Evolutionary conservation across 2,113 vertebrate genomes (phyloP), one percentile per base, ranked within the genome.

Genomic region (Rhodinocichla rosea): DNA sequence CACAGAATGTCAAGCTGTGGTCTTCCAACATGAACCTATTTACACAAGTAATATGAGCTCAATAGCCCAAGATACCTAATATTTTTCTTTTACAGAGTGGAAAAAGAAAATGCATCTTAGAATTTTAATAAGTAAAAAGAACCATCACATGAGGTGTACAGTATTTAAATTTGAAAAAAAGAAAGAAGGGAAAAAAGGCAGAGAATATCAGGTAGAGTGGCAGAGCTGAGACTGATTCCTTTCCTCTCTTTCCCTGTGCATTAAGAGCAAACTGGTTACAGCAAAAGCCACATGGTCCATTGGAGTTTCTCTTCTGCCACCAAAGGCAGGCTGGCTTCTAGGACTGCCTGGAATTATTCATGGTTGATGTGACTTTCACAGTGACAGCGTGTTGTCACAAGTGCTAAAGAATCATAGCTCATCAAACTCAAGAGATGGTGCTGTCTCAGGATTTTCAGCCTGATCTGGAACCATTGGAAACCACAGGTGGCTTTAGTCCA

Each of bases 81-180:
- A 44, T 87, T 80, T 93, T 85, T 53, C 47, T 47, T 78, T 94
- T 84, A 65, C 30, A 75, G 57, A 92, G 78, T 55, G 82, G 28
- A 37, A 39, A 40, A 89, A 76, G 62, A 63, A 79, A 67, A 37
- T 64, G n/a, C 6, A 2, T 40, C 13, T 35, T n/a, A 22, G 69
- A 81, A 81, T 70, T 78, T 79, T 53, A 93, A 12, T 84, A 80
- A 84, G 52, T 87, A 70, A 60, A 96, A 95, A 77, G 62, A 63
- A 68, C 20, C 70, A 44, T 90, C 17, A 15, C 35, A 49, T 37
- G n/a, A 83, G 20, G 8, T 75, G 52, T 71, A 53, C 11, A 24
- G 23, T 28, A 47, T 75, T 71, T 75, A 78, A 73, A 65, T 17
- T 50, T 15, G 11, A 13, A 7, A 15, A 15, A 23, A 12, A 9